phyloP scores from a whole-genome alignment of 2,888 invertebrate genomes.

The Standfussiana lucernea region DNA sequence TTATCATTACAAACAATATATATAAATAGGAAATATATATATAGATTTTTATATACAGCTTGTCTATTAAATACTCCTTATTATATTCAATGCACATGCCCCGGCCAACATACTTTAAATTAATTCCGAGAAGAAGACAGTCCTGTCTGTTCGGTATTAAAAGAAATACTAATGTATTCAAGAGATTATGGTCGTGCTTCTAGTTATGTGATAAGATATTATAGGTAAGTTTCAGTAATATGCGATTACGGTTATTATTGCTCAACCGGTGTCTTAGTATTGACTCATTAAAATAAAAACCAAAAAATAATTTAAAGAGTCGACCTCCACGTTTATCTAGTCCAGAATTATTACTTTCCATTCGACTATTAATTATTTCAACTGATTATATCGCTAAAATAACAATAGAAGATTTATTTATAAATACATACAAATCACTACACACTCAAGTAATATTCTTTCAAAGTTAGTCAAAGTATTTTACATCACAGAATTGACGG shows the following conservation, averaged over 20 bases:
- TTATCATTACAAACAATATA: conserved; percentile 80
- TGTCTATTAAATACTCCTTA: conserved; percentile 33
- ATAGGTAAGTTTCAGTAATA: conserved; percentile 47
- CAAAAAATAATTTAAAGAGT: conserved; percentile 8
- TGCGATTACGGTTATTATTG: conserved; percentile 44
- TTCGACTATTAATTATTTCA: conserved; percentile 53
- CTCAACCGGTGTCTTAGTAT: conserved; percentile 17
- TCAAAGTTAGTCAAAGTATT: conserved; percentile 82
- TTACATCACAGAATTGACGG: conserved; percentile 90
- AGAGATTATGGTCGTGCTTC: conserved; percentile 20
- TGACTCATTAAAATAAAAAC: conserved; percentile 14
- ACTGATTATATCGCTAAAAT: conserved; percentile 67
- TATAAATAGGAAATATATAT: conserved; percentile 25
- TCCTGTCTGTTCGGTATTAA: conserved; percentile 18
- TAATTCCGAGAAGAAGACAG: conserved; percentile 6
- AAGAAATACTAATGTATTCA: conserved; percentile 34
- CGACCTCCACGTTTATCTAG: conserved; percentile 31
- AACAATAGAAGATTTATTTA: conserved; percentile 69
- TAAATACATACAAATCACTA: conserved; percentile 77
- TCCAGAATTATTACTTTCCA: conserved; percentile 30
- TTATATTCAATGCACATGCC: conserved; percentile 70
- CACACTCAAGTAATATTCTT: conserved; percentile 80
- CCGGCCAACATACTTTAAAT: conserved; percentile 68
- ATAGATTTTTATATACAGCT: conserved; percentile 38
- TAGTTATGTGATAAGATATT: conserved; percentile 30